Evolutionary conservation across 2,797 vertebrate genomes (phyloP).

Genomic region (Gadopsis bispinosus): DNA sequence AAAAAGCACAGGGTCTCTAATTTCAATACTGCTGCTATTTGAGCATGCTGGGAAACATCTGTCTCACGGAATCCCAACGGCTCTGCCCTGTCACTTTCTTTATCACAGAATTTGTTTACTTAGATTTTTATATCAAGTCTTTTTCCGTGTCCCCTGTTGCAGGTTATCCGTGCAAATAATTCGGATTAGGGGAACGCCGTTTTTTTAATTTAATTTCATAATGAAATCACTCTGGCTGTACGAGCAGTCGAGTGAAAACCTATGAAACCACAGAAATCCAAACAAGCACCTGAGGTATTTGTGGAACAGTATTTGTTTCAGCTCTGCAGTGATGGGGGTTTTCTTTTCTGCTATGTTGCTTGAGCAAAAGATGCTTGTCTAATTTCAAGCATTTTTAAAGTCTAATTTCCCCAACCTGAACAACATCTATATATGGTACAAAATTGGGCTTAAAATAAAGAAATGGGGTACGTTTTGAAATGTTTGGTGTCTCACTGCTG

Average conservation of each 20-base stretch:
- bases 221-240: constrained; percentile 9
- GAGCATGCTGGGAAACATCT: constrained; percentile 66
- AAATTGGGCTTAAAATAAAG: background rate
- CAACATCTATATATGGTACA: background rate
- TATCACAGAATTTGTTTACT: constrained; percentile 11
- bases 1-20: constrained; percentile 21
- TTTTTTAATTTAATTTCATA: constrained; percentile 22
- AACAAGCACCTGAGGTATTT: background rate
- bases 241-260: constrained; percentile 5
- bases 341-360: background rate
- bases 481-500: background rate
- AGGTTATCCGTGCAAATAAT: constrained; percentile 45
- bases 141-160: constrained; percentile 28
- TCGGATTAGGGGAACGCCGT: constrained; percentile 26
- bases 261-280: constrained; percentile 11
- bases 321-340: background rate
- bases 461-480: no score
- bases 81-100: constrained; percentile 13
- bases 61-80: constrained; percentile 27
- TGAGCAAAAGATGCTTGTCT: background rate
- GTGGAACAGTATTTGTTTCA: background rate
- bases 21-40: constrained; percentile 41
- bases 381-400: no score
- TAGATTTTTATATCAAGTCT: constrained; percentile 30
- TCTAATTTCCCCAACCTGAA: background rate